Conservation (phyloP, 2,888 invertebrate species). For the Agrochola litura region DNA sequence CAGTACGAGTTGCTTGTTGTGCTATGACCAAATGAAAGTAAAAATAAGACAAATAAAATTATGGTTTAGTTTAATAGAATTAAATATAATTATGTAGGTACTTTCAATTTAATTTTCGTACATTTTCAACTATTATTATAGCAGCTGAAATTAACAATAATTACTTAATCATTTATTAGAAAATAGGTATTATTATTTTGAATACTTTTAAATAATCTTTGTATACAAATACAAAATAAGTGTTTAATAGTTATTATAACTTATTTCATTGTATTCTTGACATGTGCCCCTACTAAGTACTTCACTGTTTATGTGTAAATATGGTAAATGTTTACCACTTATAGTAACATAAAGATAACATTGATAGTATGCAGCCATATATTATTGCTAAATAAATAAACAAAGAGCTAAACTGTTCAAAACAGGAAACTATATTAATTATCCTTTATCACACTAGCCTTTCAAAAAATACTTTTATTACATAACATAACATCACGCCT, state of each 20-base stretch:
- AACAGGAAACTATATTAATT: not conserved
- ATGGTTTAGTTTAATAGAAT: not conserved
- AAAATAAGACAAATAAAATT: constrained; percentile 8
- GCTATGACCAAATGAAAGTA: constrained; percentile 67
- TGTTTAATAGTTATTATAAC: constrained; percentile 1
- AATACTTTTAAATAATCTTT: not conserved
- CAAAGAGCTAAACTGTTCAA: not conserved
- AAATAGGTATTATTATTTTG: not conserved
- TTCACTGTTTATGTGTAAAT: not conserved
- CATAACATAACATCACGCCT: too few species aligned
- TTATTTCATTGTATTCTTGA: constrained; percentile 21
- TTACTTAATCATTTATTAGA: not conserved
- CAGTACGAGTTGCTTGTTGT: constrained; percentile 91
- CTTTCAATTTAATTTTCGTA: not conserved
- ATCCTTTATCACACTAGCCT: not conserved
- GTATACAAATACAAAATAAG: not conserved
- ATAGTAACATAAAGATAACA: constrained; percentile 32
- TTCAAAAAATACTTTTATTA: too few species aligned
- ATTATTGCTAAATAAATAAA: constrained; percentile 7
- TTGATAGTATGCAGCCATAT: constrained; percentile 3
- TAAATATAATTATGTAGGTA: too few species aligned
- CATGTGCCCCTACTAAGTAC: constrained; percentile 24
- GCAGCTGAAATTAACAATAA: not conserved
- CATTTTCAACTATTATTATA: not conserved
- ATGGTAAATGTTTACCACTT: constrained; percentile 9